phyloP scores from a whole-genome alignment of 2,888 invertebrate genomes.

The Drosophila paramelanica region DNA sequence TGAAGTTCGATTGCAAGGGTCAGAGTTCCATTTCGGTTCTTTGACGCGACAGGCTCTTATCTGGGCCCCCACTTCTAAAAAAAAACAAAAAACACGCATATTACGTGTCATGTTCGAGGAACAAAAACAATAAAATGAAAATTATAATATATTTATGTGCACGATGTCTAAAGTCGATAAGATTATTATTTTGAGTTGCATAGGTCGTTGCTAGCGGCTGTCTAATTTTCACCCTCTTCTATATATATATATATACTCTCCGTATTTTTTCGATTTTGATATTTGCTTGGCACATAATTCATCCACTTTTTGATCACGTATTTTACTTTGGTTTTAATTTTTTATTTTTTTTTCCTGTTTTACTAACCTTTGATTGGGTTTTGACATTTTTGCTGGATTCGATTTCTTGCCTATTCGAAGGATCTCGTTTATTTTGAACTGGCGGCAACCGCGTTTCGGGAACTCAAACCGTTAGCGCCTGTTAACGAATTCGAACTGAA shows the following conservation, averaged over 20 bases:
- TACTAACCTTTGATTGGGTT: constrained; percentile 41
- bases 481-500: constrained; percentile 76
- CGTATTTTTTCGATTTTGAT: neutral
- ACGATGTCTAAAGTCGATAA: constrained; percentile 28
- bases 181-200: constrained; percentile 38
- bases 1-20: constrained; percentile 37
- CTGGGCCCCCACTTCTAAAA: constrained; percentile 11
- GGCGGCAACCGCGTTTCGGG: neutral
- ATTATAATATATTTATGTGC: constrained; percentile 1
- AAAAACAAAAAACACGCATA: constrained; percentile 10
- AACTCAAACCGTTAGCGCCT: constrained; percentile 75
- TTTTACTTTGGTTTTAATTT: neutral
- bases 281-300: constrained; percentile 1
- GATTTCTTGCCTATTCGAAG: neutral
- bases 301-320: neutral
- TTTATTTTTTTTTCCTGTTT: neutral
- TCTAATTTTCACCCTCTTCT: neutral
- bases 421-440: constrained; percentile 9
- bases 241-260: neutral
- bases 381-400: constrained; percentile 30
- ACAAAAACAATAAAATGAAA: constrained; percentile 11
- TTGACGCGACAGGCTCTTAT: constrained; percentile 32
- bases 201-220: constrained; percentile 34
- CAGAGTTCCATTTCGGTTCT: constrained; percentile 35
- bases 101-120: constrained; percentile 24